Evolutionary conservation across 2,888 invertebrate species (phyloP).

Genomic region (Athalia rosae): DNA sequence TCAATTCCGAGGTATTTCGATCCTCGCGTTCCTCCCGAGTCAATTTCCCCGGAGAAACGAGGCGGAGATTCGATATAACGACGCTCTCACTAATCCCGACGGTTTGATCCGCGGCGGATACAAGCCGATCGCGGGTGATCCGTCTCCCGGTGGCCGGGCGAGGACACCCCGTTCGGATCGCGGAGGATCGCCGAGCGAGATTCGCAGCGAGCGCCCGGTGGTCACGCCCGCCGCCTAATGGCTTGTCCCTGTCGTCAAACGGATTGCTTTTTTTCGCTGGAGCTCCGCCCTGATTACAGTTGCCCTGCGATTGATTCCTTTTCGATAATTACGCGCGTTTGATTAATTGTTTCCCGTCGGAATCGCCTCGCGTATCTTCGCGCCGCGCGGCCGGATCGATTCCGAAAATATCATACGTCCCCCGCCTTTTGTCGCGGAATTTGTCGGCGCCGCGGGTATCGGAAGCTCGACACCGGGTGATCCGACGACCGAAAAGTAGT

Average conservation of each 20-base stretch:
- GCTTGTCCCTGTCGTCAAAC: slow-evolving; percentile 37
- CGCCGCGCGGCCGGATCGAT: slow-evolving; percentile 7
- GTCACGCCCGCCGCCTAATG: slow-evolving; percentile 39
- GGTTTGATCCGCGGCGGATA: slow-evolving; percentile 1
- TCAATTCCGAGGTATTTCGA: not conserved
- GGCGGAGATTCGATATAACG: slow-evolving; percentile 6
- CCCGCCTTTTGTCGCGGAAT: slow-evolving; percentile 4
- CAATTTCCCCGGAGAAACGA: slow-evolving; percentile 1
- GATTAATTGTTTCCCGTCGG: slow-evolving; percentile 56
- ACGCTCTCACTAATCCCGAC: slow-evolving; percentile 25
- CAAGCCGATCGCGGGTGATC: slow-evolving; percentile 6
- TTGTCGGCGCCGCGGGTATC: slow-evolving; percentile 11
- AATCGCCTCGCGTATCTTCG: slow-evolving; percentile 8
- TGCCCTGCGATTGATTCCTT: slow-evolving; percentile 66
- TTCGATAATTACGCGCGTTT: slow-evolving; percentile 66
- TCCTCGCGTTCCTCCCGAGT: not conserved
- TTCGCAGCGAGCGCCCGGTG: not conserved
- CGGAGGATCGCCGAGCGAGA: slow-evolving; percentile 26
- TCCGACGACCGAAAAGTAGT: not conserved
- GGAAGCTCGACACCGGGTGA: not conserved
- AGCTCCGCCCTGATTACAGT: slow-evolving; percentile 26
- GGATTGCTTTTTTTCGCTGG: slow-evolving; percentile 33
- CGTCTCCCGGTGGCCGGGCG: not conserved
- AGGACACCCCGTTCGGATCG: not conserved
- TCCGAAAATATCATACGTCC: slow-evolving; percentile 1